These are phyloP conservation scores for Palythoa caribaeorum DNA, from an alignment of 92 coral and sea anemone species.

Conservation along the genomic window DNA sequence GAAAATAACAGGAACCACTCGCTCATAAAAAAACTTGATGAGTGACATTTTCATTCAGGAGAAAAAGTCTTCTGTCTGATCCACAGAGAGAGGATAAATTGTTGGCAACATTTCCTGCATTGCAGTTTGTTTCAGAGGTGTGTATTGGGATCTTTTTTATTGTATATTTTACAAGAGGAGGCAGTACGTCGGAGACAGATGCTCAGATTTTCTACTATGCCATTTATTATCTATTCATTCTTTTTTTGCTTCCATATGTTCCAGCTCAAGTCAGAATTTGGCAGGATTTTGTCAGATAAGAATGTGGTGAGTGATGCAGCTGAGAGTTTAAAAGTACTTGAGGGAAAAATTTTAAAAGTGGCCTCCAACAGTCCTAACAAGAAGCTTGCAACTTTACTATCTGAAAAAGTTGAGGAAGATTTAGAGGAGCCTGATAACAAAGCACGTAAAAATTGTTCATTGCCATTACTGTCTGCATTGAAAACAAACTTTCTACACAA, in stretches of 20 bases:
- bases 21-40: conserved; percentile 58
- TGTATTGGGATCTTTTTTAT: neutral
- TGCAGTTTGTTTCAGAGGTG: conserved; percentile 49
- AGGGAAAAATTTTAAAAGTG: conserved; percentile 33
- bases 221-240: neutral
- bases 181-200: neutral
- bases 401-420: conserved; percentile 31
- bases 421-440: conserved; percentile 43
- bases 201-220: neutral
- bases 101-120: conserved; percentile 56
- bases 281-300: conserved; percentile 20
- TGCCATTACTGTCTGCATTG: conserved; percentile 24
- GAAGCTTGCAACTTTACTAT: conserved; percentile 1
- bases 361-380: conserved; percentile 31
- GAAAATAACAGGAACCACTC: conserved; percentile 44
- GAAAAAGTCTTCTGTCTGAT: conserved; percentile 35
- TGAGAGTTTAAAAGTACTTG: conserved; percentile 2
- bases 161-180: neutral
- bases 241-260: conserved; percentile 7
- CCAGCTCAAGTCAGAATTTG: conserved; percentile 54
- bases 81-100: conserved; percentile 29
- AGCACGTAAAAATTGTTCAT: conserved; percentile 34
- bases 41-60: conserved; percentile 55
- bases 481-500: conserved; percentile 17
- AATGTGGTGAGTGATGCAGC: conserved; percentile 1